Evolutionary conservation across 2,888 invertebrate genomes (phyloP), one percentile per base, ranked within the genome.

Genomic region (Agriotes lineatus): DNA sequence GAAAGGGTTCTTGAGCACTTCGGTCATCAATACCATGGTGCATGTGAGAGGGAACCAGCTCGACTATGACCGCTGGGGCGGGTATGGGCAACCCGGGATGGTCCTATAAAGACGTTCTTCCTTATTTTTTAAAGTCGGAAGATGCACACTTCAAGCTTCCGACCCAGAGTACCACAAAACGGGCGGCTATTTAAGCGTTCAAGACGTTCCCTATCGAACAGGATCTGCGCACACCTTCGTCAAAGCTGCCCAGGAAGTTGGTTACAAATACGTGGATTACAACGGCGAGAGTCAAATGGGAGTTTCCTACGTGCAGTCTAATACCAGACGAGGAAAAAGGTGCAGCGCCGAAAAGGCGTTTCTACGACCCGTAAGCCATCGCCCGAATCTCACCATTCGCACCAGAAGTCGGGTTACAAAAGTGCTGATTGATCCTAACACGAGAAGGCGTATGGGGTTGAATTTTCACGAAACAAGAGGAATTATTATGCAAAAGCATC

Each of bases 211-310:
- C 0, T 80, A 71, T 59, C 81, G 87, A 35, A 85, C 88, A 0
- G 83, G 84, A 5, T 76, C 88, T 19, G 85, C 84, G 0, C 81
- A 85, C 5, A 86, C 88, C 0, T 91, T 89, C 79, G 80, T 92
- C 0, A 84, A 87, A 72, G 90, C 90, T 1, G 90, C 90, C 1
- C 85, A 87, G 77, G 85, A 90, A 78, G 86, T 90, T 33, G 93
- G 93, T 0, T 89, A 90, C 79, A 85, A 86, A 12, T 88, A 89
- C 50, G 85, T 90, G 9, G 94, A 94, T 79, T 91, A 93, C 79
- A 92, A 92, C 76, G 88, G 87, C 0, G 87, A 88, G 22, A 82
- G 88, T 4, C 87, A 88, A 75, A 78, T 90, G 72, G 93, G 93
- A 2, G 91, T 82, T 1, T 82, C 82, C 0, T 88, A 87, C 75